Percentiles rank a stretch among this genome's conserved stretches.
Conservation (phyloP, 2,113 vertebrate genomes). For the Lathamus discolor region DNA sequence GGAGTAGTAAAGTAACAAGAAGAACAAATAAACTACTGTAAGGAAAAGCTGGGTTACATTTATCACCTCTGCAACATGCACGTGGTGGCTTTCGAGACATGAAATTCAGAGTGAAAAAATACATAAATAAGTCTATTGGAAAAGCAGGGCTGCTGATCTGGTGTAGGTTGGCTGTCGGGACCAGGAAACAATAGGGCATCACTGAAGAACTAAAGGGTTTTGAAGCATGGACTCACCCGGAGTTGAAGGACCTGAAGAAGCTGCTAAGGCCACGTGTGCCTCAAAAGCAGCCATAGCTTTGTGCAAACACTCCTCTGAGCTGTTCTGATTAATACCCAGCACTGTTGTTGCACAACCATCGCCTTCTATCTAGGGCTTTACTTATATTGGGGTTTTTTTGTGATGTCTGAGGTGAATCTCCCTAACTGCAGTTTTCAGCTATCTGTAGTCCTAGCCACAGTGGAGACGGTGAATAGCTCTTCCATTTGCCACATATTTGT, state of each 20-base stretch:
- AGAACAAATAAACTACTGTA: background rate
- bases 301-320: background rate
- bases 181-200: background rate
- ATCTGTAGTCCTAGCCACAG: background rate
- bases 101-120: background rate
- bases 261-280: background rate
- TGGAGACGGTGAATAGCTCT: background rate
- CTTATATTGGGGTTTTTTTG: background rate
- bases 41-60: background rate
- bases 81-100: accelerated
- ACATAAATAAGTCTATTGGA: background rate
- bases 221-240: background rate
- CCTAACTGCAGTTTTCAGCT: background rate
- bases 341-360: background rate
- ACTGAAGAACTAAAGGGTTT: background rate
- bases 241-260: background rate
- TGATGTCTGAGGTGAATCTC: background rate
- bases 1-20: background rate
- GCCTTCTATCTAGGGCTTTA: background rate
- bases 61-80: background rate
- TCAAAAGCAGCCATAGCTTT: background rate
- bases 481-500: background rate
- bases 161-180: background rate
- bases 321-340: background rate
- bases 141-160: background rate